These are phyloP conservation scores for Trachelus iudaicus DNA, from an alignment of 2,888 invertebrate genomes.

Conservation along the genomic window DNA sequence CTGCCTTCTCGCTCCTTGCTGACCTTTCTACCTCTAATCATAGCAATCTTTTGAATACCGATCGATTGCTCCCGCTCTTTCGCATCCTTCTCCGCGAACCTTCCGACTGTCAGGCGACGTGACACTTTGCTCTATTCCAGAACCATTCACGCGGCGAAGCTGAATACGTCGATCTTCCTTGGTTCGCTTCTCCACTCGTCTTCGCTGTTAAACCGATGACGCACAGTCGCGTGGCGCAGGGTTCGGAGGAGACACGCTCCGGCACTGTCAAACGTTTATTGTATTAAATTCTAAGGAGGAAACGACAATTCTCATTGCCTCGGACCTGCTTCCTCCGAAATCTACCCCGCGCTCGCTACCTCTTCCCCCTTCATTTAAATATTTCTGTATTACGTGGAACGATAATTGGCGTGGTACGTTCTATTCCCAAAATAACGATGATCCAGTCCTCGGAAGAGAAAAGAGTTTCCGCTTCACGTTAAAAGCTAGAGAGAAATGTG, in stretches of 20 bases:
- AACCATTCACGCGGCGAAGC: background rate
- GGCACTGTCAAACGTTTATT: background rate
- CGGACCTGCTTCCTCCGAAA: background rate
- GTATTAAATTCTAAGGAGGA: conserved; percentile 4
- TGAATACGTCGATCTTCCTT: background rate
- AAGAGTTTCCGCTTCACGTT: background rate
- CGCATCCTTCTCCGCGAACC: background rate
- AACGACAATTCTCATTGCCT: conserved; percentile 4
- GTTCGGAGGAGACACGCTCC: background rate
- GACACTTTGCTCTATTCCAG: background rate
- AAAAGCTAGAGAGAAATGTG: background rate
- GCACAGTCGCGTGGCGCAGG: background rate
- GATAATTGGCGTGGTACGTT: background rate
- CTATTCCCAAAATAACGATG: background rate
- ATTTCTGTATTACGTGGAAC: background rate
- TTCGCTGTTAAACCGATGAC: background rate
- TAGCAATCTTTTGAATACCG: background rate
- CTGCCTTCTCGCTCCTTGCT: background rate
- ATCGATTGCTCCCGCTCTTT: background rate
- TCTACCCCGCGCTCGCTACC: background rate
- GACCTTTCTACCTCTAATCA: background rate
- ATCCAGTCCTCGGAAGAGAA: background rate
- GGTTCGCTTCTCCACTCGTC: background rate
- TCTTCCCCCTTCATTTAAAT: background rate
- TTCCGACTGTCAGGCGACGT: background rate